These are phyloP conservation scores for Procavia capensis DNA, from an alignment of 2,113 vertebrate species.

Conservation along the genomic window DNA sequence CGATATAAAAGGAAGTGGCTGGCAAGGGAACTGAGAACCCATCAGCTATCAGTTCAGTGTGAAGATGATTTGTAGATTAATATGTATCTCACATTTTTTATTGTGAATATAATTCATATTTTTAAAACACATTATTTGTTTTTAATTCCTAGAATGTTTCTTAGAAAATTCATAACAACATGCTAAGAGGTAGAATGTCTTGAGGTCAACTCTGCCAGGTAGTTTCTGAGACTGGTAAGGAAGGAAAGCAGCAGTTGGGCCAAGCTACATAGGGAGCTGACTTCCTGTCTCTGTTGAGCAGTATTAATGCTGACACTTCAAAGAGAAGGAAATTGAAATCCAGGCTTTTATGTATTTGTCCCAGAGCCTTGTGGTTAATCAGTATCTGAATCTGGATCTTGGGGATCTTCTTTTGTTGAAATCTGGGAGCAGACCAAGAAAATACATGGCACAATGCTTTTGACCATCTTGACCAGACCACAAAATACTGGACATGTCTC, in stretches of 20 bases:
- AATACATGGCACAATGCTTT: neutral
- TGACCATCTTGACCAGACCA: constrained; percentile 75
- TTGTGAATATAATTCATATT: neutral
- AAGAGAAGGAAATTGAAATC: constrained; percentile 32
- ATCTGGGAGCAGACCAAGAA: constrained; percentile 41
- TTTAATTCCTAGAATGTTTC: neutral
- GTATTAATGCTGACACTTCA: neutral
- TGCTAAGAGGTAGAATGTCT: neutral
- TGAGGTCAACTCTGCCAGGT: neutral
- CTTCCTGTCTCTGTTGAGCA: neutral
- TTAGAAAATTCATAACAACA: neutral
- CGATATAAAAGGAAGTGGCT: neutral
- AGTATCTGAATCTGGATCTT: constrained; percentile 17
- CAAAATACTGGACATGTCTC: constrained; percentile 75
- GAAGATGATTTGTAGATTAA: neutral
- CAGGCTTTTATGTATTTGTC: neutral
- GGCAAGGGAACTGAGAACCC: neutral
- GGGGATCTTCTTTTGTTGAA: constrained; percentile 44
- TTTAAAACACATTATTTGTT: neutral
- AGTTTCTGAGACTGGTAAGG: neutral
- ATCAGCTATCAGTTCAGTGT: neutral
- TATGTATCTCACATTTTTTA: neutral
- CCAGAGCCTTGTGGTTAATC: constrained; percentile 53
- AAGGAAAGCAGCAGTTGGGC: neutral
- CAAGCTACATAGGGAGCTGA: too few relatives aligned